phyloP scores from a whole-genome alignment of 2,797 vertebrate species.

The Argyrosomus regius region DNA sequence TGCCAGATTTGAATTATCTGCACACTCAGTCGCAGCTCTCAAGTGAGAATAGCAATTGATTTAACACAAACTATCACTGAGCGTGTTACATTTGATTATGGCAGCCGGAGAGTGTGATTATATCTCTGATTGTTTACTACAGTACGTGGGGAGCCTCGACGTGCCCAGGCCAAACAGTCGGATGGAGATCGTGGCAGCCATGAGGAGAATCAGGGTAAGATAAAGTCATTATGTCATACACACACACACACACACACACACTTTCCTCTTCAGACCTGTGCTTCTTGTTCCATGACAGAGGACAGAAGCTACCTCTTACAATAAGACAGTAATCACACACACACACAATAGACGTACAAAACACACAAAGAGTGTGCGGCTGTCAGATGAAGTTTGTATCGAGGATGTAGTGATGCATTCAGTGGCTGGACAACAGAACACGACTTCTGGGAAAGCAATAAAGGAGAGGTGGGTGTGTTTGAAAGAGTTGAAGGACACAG shows the following conservation, averaged over 20 bases:
- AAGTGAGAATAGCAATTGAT: neutral
- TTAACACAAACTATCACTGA: neutral
- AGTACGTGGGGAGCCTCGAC: conserved; percentile 94
- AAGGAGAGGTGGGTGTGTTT: conserved; percentile 10
- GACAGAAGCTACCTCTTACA: conserved; percentile 27
- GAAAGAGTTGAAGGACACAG: conserved; percentile 16
- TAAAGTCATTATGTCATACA: neutral
- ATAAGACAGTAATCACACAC: conserved; percentile 20
- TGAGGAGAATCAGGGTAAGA: conserved; percentile 94
- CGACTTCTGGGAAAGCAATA: conserved; percentile 14
- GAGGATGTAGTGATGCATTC: conserved; percentile 26
- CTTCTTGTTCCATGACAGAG: neutral
- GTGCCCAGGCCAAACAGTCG: conserved; percentile 94
- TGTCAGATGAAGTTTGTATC: conserved; percentile 40
- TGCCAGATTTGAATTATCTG: neutral
- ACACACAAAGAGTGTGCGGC: conserved; percentile 17
- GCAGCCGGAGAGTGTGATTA: neutral
- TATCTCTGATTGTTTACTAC: conserved; percentile 60
- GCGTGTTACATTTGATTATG: neutral
- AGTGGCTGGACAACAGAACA: conserved; percentile 33
- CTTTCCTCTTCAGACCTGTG: neutral
- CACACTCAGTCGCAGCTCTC: neutral
- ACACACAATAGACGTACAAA: neutral
- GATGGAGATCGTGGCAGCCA: conserved; percentile 94
- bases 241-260: conserved; percentile 3